Evolutionary conservation across 2,888 invertebrate genomes (phyloP), one percentile per base, ranked within the genome.

Genomic region (Chydorus sphaericus): DNA sequence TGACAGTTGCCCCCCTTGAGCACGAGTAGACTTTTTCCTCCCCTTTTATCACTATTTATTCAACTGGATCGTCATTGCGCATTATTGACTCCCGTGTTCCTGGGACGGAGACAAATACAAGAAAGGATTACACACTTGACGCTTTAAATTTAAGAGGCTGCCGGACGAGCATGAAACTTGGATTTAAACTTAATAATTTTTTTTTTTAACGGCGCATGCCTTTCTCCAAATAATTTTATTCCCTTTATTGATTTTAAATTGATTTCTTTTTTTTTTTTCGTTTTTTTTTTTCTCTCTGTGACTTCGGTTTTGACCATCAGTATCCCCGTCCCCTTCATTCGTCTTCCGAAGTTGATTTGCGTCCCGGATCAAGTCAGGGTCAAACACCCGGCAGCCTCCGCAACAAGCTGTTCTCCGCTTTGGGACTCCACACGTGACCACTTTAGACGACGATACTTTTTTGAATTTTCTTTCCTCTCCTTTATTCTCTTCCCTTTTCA

Each of bases 361-460:
- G 55, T 37, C 55, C 49, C 31, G 49, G 49, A 48, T 49, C 57
- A 39, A 56, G 59, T 54, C 48, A 48, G 44, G 50, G 54, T 55
- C 57, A 57, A 56, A 79, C 81, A 56, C 62, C 62, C 57, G 65
- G 84, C 75, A 56, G 56, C 49, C 77, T 86, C 70, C 85, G 84
- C 78, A 83, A 81, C 73, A 86, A 86, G 80, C 77, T 86, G 71
- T 85, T 86, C 77, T 82, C 82, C 77, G 86, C 81, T 69, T 77
- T 86, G 73, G 85, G 86, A 68, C 81, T 85, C 74, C 81, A 83
- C 75, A 81, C 82, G 64, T 77, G 60, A 63, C 33, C 36, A 33
- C 52, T 33, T 16, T 39, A 23, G 20, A 39, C 39, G n/a, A n/a
- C n/a, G n/a, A n/a, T n/a, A n/a, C n/a, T n/a, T n/a, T n/a, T n/a